phyloP scores from a whole-genome alignment of 2,113 vertebrate genomes.

The Campylomormyrus numenius region DNA sequence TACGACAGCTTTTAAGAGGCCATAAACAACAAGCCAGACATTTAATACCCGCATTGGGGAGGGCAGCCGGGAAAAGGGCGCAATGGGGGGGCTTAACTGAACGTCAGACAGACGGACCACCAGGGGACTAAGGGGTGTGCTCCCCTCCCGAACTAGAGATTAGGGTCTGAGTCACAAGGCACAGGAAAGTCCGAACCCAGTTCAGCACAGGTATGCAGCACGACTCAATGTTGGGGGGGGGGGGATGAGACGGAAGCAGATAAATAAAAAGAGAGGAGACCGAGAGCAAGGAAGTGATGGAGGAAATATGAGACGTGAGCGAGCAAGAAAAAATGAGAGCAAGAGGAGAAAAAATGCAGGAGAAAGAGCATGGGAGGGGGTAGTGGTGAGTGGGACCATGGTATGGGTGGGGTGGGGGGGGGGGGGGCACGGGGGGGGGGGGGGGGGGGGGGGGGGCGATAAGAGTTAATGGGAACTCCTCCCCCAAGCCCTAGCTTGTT shows the following conservation, averaged over 20 bases:
- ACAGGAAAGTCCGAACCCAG: background rate
- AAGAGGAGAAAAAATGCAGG: background rate
- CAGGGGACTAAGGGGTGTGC: too few relatives aligned
- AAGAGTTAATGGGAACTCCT: constrained; percentile 22
- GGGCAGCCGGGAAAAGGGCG: background rate
- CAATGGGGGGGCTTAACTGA: background rate
- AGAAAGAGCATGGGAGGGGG: background rate
- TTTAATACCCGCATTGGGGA: background rate
- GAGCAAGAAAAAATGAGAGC: background rate
- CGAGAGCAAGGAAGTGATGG: background rate
- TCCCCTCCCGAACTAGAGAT: background rate
- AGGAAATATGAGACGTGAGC: background rate
- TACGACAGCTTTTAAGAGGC: constrained; percentile 8
- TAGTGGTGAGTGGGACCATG: background rate
- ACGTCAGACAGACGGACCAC: background rate
- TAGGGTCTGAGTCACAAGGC: background rate
- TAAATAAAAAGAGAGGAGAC: background rate
- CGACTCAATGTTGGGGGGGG: background rate
- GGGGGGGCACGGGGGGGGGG: background rate
- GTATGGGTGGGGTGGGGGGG: background rate
- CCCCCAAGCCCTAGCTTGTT: constrained; percentile 15
- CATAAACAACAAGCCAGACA: constrained; percentile 16
- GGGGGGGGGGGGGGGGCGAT: background rate
- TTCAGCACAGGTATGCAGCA: background rate
- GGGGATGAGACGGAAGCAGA: background rate